Conservation (phyloP, 2,113 vertebrate species). For the Glareola pratincola region DNA sequence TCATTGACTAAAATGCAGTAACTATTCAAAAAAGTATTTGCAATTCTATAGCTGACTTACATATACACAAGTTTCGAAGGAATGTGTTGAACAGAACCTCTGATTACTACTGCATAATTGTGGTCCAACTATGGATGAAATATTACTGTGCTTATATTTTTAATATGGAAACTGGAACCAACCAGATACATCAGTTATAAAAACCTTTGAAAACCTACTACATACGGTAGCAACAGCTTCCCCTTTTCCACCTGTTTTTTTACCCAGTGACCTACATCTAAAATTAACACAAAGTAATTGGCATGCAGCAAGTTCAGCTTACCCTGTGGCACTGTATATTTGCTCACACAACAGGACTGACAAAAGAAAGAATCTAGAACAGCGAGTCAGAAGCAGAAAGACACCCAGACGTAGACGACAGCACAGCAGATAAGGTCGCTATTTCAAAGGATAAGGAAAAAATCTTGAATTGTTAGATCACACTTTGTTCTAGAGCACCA, state of each 20-base stretch:
- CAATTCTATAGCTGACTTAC: background rate
- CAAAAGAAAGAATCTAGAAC: background rate
- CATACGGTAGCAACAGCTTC: background rate
- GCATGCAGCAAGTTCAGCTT: background rate
- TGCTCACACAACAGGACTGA: background rate
- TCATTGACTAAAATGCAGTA: background rate
- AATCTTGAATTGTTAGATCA: background rate
- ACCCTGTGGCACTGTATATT: background rate
- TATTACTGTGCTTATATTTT: background rate
- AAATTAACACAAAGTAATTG: background rate
- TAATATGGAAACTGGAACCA: background rate
- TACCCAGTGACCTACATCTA: background rate
- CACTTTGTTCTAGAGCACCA: background rate
- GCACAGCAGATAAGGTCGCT: background rate
- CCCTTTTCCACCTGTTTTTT: background rate
- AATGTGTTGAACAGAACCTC: background rate
- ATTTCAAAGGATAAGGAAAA: background rate
- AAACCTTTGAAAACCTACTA: background rate
- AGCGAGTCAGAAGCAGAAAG: background rate
- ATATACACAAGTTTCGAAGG: background rate
- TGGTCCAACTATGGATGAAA: background rate
- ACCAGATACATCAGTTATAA: background rate
- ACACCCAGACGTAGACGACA: background rate
- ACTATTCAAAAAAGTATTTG: background rate
- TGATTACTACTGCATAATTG: background rate